Evolutionary conservation across 2,113 vertebrate genomes (phyloP), one percentile per base, ranked within the genome.

Genomic region (Acrocephalus kingi): DNA sequence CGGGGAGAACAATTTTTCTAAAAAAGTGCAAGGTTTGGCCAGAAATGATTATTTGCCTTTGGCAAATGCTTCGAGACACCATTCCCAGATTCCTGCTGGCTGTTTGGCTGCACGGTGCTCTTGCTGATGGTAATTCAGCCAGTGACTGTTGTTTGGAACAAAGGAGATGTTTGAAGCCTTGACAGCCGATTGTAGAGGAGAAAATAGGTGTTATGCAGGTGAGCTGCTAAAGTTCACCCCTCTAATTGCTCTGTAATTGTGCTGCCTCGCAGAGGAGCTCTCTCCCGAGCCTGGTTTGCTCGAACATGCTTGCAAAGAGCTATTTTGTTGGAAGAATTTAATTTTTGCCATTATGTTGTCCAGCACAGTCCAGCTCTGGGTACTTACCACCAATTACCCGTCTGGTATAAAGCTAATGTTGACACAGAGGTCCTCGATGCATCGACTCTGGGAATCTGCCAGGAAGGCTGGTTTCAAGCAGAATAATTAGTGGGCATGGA

Each of bases 301-400:
- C 0, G 17, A 56, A 80, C 48, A 4, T 2, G 59, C 73, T 48
- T 46, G 64, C 92, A 71, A 91, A 94, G 87, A 88, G 93, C 85
- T 87, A 10, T 90, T 96, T 94, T 83, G 93, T 73, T 84, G 82
- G 90, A 90, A 88, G 95, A 80, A 85, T 93, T 96, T 96, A 94
- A 96, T 96, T 94, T 95, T 96, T 95, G 80, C 88, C 90, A 92
- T 97, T 96, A 94, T 93, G 92, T 90, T 87, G 88, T 90, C 96
- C 93, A 68, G 91, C 84, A 35, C 56, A 90, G 95, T 68, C 93
- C 93, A 89, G 92, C 94, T 94, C 92, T 27, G 83, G 89, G 94
- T 93, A 96, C 94, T 97, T 96, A 95, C 83, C 86, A 83, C 96
- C 96, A 96, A 97, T 97, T 97, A 96, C 84, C 93, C 59, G 45